Base-by-base conservation (phyloP, 2,888 invertebrate genomes). In the Eupithecia vulgata region DNA sequence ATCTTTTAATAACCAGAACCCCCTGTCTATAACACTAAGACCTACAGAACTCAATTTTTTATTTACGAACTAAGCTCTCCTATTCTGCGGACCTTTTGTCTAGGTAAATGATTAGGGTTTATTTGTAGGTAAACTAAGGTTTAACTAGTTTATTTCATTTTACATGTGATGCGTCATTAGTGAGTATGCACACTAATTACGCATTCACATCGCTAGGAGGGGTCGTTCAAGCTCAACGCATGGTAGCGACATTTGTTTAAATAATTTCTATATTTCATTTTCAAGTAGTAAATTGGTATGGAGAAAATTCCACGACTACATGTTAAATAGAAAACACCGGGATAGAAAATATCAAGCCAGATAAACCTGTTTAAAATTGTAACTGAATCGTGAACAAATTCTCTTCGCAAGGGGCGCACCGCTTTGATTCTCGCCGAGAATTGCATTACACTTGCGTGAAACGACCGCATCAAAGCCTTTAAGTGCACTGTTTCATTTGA, bases 371-470 rank as follows among this genome's bases (percentile, higher is more conserved):
- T 25, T 35, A 67, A 72, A 68, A 65, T 40, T 68, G 68, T 68
- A 68, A 61, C 68, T 34, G 66, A 74, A 66, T 74, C 48, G 21
- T 67, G 17, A 72, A 57, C 69, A 66, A 65, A 67, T 69, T 66
- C 65, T 37, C 13, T 65, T 40, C 65, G 42, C 37, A 40, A 37
- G 65, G 62, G 57, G 17, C 34, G 37, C 30, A 13, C 80, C 82
- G 86, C 90, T 91, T 90, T 91, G 90, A 90, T 85, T 88, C 87
- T 83, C 88, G 83, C 82, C 87, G 82, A 81, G 88, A 90, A 91
- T 90, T 88, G 85, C 86, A 89, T 90, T 92, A 88, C 87, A 88
- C 85, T 86, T 85, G 84, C 86, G 87, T 85, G 85, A 87, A 88
- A 88, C 87, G 87, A 84, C 83, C 82, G 84, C 81, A 81, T 84